Base-by-base conservation (phyloP, 2,113 vertebrate species). In the Progne subis region DNA sequence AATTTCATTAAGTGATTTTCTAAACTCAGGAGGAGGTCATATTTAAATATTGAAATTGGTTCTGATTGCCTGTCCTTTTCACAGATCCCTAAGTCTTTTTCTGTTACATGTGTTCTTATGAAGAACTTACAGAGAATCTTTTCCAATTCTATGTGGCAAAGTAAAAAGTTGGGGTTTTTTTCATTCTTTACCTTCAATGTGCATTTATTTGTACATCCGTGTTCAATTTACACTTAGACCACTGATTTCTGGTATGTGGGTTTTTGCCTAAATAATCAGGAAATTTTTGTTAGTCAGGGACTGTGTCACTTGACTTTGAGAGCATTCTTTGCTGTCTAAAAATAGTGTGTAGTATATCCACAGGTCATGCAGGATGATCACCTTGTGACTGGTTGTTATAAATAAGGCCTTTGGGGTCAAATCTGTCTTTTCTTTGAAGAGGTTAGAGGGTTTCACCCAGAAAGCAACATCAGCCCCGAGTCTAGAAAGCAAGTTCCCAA, bases 381-480 rank as follows among this genome's bases (percentile, higher is more conserved):
- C 95, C 93, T 97, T 96, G 88, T 97, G 96, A 97, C 86, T 97
- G 56, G 85, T 89, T 98, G 92, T 96, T 98, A 97, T 97, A 98
- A 98, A 97, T 97, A 98, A 98, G 97, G 96, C 96, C 97, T 98
- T 93, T 95, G 83, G 95, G 98, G 98, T 98, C 97, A 98, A 97
- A 97, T 69, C 93, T 96, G 93, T 96, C 95, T 98, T 88, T 93
- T 97, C 97, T 98, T 98, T 98, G 95, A 97, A 98, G 98, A 97
- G 91, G 80, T 97, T 97, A 92, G 95, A 97, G 98, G 84, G 92
- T 91, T 98, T 98, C 96, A 97, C 96, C 96, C 96, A 95, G 97
- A 98, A 98, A 98, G 94, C 84, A 97, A 91, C 87, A 97, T 96
- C 95, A 97, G 90, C 72, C 70, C 68, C 2, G 15, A 96, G 93